Percentiles rank a stretch among this genome's conserved stretches.
These are phyloP conservation scores for Condylura cristata DNA, from an alignment of 2,113 vertebrate species.

Conservation along the genomic window DNA sequence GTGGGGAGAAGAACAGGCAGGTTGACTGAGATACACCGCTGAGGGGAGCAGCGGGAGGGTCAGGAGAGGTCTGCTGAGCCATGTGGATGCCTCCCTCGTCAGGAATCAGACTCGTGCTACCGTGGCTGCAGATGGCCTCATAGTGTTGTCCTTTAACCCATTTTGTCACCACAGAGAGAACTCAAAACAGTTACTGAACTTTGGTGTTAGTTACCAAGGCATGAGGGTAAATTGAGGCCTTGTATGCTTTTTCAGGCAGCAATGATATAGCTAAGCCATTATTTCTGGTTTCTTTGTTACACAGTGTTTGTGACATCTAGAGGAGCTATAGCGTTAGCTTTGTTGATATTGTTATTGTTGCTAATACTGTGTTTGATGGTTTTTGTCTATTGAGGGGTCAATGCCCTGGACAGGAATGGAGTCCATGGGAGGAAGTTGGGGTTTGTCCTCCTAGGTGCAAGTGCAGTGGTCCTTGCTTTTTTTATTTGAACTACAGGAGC, in stretches of 20 bases:
- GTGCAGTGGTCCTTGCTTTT: neutral
- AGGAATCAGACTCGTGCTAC: too few relatives aligned
- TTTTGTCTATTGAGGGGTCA: neutral
- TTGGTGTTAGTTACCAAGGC: neutral
- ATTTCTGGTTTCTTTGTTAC: neutral
- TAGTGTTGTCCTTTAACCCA: too few relatives aligned
- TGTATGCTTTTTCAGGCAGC: neutral
- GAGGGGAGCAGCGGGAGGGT: too few relatives aligned
- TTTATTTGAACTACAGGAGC: slow-evolving; percentile 20
- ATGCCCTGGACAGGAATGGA: rapidly evolving
- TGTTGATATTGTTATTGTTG: neutral
- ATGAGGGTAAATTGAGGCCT: rapidly evolving
- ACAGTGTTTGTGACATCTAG: neutral
- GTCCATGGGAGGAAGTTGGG: neutral
- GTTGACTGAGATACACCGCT: too few relatives aligned
- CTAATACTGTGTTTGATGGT: neutral
- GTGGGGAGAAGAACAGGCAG: too few relatives aligned
- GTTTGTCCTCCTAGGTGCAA: neutral
- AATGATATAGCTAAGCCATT: neutral
- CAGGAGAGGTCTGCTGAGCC: too few relatives aligned
- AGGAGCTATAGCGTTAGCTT: neutral
- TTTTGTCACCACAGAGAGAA: too few relatives aligned
- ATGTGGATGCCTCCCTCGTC: too few relatives aligned
- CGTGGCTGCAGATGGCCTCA: too few relatives aligned
- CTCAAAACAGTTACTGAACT: too few relatives aligned